Conservation (phyloP, 2,113 vertebrate species). For the Scalopus aquaticus region DNA sequence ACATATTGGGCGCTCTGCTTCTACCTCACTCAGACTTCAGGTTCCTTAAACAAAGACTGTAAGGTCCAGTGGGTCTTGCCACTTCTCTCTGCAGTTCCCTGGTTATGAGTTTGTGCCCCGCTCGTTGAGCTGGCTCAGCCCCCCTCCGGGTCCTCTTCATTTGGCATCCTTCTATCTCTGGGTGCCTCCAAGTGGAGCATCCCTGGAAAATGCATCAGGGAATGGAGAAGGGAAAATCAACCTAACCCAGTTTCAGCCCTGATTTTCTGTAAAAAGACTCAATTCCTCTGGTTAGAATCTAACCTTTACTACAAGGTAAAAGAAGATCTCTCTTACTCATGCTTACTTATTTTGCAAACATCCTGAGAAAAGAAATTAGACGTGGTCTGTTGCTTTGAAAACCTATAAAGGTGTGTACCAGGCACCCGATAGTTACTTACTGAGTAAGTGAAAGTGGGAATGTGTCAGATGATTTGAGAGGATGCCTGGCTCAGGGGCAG, state of each 20-base stretch:
- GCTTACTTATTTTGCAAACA: background rate
- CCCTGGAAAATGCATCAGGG: background rate
- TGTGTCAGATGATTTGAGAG: background rate
- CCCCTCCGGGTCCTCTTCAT: background rate
- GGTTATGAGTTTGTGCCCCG: background rate
- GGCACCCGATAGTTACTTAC: background rate
- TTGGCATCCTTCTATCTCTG: background rate
- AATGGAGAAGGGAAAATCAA: no score
- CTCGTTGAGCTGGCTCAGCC: background rate
- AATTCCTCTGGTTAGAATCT: background rate
- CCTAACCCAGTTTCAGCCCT: background rate
- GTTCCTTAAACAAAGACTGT: background rate
- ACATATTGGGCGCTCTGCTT: background rate
- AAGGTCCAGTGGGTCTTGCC: accelerated
- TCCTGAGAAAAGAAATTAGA: background rate
- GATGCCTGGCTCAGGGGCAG: background rate
- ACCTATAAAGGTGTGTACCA: background rate
- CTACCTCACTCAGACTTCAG: background rate
- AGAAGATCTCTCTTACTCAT: background rate
- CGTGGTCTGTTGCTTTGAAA: background rate
- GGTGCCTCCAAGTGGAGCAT: background rate
- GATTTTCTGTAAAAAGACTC: background rate
- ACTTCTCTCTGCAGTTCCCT: no score
- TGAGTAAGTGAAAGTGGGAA: background rate
- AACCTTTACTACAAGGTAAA: background rate